Evolutionary conservation across 2,888 invertebrate species (phyloP), one percentile per base, ranked within the genome.

Genomic region (Drosophila hamatofila): DNA sequence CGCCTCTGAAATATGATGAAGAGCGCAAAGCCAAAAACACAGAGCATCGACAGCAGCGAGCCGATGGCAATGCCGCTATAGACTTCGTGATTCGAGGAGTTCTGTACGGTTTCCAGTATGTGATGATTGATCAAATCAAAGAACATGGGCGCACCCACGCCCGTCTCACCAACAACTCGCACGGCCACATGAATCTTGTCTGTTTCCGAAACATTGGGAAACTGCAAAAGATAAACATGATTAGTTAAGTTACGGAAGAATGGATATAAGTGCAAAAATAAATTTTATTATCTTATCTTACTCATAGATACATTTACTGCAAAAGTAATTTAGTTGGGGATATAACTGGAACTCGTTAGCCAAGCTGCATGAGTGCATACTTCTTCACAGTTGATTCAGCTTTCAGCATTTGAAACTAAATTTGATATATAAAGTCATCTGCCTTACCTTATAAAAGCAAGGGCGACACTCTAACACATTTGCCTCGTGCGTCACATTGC

Each of bases 131-230:
- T 80, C 57, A 92, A 70, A 71, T 93, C 91, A 14, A 93, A 90
- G 56, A 85, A 93, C 52, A 93, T 91, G 3, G 93, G 93, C 1
- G 92, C 91, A 0, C 93, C 93, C 3, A 92, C 89, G 8, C 93
- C 93, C 2, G 91, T 92, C 37, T 92, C 92, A 2, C 93, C 93
- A 14, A 92, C 90, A 3, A 93, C 93, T 11, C 92, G 90, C 4
- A 93, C 87, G 12, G 93, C 91, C 39, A 93, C 91, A 74, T 93
- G 92, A 44, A 93, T 91, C 82, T 91, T 91, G 25, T 92, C 92
- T 11, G 87, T 85, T 60, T 92, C 92, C 8, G 92, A 91, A 18
- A 92, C 88, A 56, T 93, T 93, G 25, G 93, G 93, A 65, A 93
- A 93, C 93, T 60, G 61, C 30, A 59, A 67, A 11, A 8, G 9